Percentiles rank a stretch among this genome's conserved stretches.
Conservation (phyloP, 2,797 vertebrate species). For the Emys orbicularis region DNA sequence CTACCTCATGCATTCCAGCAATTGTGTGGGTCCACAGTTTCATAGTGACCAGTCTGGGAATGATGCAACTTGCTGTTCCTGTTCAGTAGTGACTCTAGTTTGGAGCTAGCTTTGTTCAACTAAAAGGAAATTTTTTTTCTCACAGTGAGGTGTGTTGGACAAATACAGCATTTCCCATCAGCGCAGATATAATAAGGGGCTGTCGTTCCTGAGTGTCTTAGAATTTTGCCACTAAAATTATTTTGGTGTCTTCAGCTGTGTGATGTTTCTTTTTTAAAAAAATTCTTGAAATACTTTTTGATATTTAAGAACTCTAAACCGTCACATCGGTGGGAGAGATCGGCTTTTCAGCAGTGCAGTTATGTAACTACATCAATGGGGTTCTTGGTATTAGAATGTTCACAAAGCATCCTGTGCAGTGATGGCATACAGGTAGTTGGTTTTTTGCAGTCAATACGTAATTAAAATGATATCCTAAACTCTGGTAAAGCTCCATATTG, state of each 20-base stretch:
- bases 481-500: fast-evolving
- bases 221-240: neutral
- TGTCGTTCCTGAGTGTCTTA: fast-evolving
- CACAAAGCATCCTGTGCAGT: fast-evolving
- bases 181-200: neutral
- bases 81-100: neutral
- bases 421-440: fast-evolving
- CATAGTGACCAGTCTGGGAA: neutral
- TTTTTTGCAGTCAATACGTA: neutral
- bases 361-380: fast-evolving
- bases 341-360: neutral
- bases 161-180: neutral
- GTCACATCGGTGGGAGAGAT: fast-evolving
- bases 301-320: neutral
- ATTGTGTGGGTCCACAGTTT: neutral
- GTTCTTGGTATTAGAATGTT: neutral
- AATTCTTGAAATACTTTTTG: too few species aligned
- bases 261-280: neutral
- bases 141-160: neutral
- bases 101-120: neutral
- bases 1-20: neutral
- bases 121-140: neutral
- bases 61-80: neutral
- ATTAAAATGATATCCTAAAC: neutral
- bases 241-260: neutral